Base-by-base conservation (phyloP, 2,888 invertebrate genomes). In the Luperina testacea region DNA sequence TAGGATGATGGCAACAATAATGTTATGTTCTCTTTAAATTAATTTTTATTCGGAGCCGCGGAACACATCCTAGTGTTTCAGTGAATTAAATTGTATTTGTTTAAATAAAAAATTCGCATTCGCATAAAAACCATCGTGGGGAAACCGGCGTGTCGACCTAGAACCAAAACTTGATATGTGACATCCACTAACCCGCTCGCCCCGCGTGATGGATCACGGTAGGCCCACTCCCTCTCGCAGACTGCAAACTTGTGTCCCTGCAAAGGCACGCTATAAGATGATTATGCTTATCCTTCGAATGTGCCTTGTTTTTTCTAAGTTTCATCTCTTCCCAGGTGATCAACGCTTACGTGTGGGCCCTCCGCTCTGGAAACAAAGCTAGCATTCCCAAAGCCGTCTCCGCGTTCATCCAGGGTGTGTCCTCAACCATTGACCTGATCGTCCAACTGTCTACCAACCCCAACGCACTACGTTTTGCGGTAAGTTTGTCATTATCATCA, bases 361-460 rank as follows among this genome's bases (percentile, higher is more conserved):
- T 84, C 11, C 83, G 86, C n/a, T 81, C 89, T 0, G 92, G 93
- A 27, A 93, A 94, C 90, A 32, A 69, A 11, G 84, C 74, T 1
- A 84, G 81, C 15, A 77, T 91, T 71, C 86, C 89, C 17, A 70
- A 79, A 74, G 92, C 93, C 1, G 84, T 93, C 15, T 51, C 32
- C 67, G 87, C 72, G 72, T 95, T 87, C 92, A 78, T 94, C 68
- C 69, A 84, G 24, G 86, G 83, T 63, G 32, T 95, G 32, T 78
- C 76, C n/a, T 11, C 70, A 72, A 89, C 87, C 90, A 91, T 96
- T 59, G 94, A 94, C 80, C 73, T 82, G 61, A 92, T 96, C 75
- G 89, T 88, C 20, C 83, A 88, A 20, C 77, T 93, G 8, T 81
- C 88, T 70, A 88, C 42, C 88, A 93, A 94, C 90, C 94, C 94